Percentiles rank a stretch among this genome's conserved stretches.
Evolutionary conservation across 2,888 invertebrate species (phyloP).

Genomic region (Hoplodrina blanda): DNA sequence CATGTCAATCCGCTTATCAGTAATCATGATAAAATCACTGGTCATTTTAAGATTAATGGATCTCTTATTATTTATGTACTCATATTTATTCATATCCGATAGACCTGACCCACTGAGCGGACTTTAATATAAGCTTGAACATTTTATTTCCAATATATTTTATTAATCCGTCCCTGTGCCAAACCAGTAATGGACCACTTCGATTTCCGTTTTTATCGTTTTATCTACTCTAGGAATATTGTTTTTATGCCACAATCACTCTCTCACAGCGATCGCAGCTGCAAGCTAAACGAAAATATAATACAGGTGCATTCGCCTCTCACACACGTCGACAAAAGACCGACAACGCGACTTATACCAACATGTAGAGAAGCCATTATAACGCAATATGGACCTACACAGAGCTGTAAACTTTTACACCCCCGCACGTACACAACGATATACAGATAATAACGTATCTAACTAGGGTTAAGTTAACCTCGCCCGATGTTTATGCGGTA

Average conservation of each 20-base stretch:
- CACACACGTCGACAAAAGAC: conserved; percentile 18
- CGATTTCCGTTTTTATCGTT: conserved; percentile 32
- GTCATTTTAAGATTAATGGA: neutral
- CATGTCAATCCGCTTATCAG: neutral
- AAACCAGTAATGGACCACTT: conserved; percentile 10
- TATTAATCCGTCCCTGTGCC: conserved; percentile 19
- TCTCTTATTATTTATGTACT: neutral
- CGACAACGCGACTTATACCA: conserved; percentile 24
- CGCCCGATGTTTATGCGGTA: conserved; percentile 51
- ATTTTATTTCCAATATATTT: conserved; percentile 34
- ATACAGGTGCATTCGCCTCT: conserved; percentile 42
- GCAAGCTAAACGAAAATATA: conserved; percentile 30
- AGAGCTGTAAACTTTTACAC: conserved; percentile 58
- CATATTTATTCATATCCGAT: conserved; percentile 14
- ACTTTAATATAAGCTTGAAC: conserved; percentile 20
- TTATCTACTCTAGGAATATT: conserved; percentile 39
- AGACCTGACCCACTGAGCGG: neutral
- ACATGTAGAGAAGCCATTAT: conserved; percentile 53
- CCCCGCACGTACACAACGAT: conserved; percentile 50
- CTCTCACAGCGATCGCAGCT: conserved; percentile 28
- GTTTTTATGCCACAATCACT: conserved; percentile 44
- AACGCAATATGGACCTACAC: conserved; percentile 51
- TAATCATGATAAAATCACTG: neutral
- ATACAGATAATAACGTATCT: conserved; percentile 56
- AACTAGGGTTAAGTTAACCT: conserved; percentile 61